Evolutionary conservation across 2,888 invertebrate genomes (phyloP).

Genomic region (Macrosiphum euphorbiae): DNA sequence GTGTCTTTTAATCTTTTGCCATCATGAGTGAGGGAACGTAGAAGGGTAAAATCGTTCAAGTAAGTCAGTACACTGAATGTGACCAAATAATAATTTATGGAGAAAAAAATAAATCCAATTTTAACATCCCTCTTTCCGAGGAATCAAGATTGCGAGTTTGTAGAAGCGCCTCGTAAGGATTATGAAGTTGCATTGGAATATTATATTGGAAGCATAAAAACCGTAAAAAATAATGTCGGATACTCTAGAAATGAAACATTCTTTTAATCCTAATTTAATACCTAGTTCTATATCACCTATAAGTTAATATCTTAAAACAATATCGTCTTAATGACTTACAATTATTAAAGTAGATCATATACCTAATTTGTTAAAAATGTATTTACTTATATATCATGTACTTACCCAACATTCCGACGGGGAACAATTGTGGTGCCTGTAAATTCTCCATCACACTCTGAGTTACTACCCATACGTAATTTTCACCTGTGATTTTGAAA

Average conservation of each 20-base stretch:
- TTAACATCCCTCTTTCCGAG: too few species aligned
- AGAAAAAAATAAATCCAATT: too few species aligned
- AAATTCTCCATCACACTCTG: slow-evolving; percentile 91
- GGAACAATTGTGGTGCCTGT: slow-evolving; percentile 83
- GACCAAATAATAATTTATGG: too few species aligned
- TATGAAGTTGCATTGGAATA: too few species aligned
- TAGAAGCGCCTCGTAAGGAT: too few species aligned
- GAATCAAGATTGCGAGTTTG: too few species aligned
- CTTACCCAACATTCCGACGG: slow-evolving; percentile 91
- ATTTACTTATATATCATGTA: slow-evolving; percentile 65
- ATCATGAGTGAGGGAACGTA: too few species aligned
- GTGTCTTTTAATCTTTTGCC: neutral
- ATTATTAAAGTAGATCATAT: neutral
- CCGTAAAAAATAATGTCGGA: too few species aligned
- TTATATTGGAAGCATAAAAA: too few species aligned
- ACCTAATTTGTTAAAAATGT: neutral
- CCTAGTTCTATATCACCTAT: neutral
- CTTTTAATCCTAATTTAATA: neutral
- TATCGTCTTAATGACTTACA: neutral
- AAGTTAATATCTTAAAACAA: neutral
- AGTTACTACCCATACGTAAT: slow-evolving; percentile 97
- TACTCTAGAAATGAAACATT: too few species aligned
- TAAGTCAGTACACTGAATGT: too few species aligned
- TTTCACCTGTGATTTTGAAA: slow-evolving; percentile 86
- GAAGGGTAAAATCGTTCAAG: neutral